Percentiles rank a stretch among this genome's conserved stretches.
These are phyloP conservation scores for Thymelicus acteon DNA, from an alignment of 2,888 invertebrate genomes.

Conservation along the genomic window DNA sequence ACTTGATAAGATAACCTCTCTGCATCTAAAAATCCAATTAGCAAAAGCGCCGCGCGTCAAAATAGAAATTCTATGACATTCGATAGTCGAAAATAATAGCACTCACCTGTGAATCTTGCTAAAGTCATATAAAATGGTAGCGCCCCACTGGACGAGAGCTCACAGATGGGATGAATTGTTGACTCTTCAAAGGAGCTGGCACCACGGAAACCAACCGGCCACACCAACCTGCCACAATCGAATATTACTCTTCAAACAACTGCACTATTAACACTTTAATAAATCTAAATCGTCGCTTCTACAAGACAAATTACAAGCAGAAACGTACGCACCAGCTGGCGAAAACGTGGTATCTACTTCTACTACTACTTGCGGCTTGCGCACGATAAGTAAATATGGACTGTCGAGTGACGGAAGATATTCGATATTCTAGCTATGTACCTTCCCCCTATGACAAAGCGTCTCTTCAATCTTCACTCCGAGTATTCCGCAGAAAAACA, in stretches of 20 bases:
- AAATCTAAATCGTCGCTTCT: constrained; percentile 47
- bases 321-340: constrained; percentile 81
- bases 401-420: constrained; percentile 63
- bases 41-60: constrained; percentile 11
- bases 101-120: constrained; percentile 96
- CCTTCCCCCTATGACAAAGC: constrained; percentile 79
- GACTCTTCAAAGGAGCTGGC: constrained; percentile 70
- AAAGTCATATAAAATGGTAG: constrained; percentile 98
- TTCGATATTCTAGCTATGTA: constrained; percentile 73
- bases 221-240: constrained; percentile 73
- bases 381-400: constrained; percentile 70
- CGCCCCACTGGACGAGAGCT: constrained; percentile 93
- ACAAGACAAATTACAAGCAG: constrained; percentile 68
- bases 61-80: neutral
- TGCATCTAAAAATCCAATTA: constrained; percentile 30
- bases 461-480: constrained; percentile 61
- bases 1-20: constrained; percentile 29
- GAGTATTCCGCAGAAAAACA: constrained; percentile 53
- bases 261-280: constrained; percentile 48
- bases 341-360: constrained; percentile 80
- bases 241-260: constrained; percentile 56
- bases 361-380: constrained; percentile 48
- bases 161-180: constrained; percentile 81
- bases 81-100: constrained; percentile 38
- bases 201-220: constrained; percentile 69